Conservation (phyloP, 2,113 vertebrate genomes). For the Neotoma lepida region DNA sequence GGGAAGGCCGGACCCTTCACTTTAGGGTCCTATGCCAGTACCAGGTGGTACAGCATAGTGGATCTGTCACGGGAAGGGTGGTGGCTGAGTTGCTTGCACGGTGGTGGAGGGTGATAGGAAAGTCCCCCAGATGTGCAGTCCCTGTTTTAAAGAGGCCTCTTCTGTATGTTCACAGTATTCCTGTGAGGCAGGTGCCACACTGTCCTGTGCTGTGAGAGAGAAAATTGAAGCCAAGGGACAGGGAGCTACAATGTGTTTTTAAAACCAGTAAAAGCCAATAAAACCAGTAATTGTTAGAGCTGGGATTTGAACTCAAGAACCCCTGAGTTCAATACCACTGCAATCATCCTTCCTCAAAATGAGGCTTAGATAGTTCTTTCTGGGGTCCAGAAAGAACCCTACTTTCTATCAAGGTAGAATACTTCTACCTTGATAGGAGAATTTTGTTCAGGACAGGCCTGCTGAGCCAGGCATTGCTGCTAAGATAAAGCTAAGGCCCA, state of each 20-base stretch:
- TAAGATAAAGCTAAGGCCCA: neutral
- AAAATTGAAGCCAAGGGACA: neutral
- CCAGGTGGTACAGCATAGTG: neutral
- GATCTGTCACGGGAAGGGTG: neutral
- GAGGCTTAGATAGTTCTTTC: neutral
- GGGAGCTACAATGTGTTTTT: neutral
- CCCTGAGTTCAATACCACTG: neutral
- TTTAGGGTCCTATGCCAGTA: neutral
- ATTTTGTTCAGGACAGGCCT: neutral
- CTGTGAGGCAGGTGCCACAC: neutral
- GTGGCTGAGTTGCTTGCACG: neutral
- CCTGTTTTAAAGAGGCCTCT: neutral
- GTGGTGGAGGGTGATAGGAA: neutral
- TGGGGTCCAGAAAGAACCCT: neutral
- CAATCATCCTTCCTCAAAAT: neutral
- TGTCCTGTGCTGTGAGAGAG: neutral
- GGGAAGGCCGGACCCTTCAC: neutral
- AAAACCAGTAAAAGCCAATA: neutral
- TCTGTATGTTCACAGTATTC: neutral
- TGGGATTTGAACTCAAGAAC: neutral
- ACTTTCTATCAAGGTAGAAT: too few relatives aligned
- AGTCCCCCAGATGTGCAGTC: neutral
- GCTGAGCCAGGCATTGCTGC: neutral
- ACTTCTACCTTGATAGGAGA: neutral
- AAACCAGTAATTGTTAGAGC: neutral